phyloP scores from a whole-genome alignment of 2,888 invertebrate genomes.

The Harpalus rubripes region DNA sequence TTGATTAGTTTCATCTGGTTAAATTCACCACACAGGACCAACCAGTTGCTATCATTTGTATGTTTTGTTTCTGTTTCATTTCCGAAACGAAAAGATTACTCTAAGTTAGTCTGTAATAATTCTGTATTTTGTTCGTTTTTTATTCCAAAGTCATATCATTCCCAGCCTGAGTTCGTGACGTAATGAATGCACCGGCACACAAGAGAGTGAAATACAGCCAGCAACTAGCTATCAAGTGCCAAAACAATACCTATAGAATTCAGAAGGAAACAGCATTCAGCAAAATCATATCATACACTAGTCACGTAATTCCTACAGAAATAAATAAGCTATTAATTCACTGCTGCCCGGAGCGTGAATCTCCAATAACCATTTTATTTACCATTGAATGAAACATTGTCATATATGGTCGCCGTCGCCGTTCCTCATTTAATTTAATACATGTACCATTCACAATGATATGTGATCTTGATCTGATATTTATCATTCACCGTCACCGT shows the following conservation, averaged over 20 bases:
- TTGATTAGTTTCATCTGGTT: slow-evolving; percentile 66
- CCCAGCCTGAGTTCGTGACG: slow-evolving; percentile 67
- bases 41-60: slow-evolving; percentile 64
- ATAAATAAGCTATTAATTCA: slow-evolving; percentile 50
- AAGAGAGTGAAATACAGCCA: slow-evolving; percentile 62
- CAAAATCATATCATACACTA: slow-evolving; percentile 65
- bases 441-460: slow-evolving; percentile 34
- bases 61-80: slow-evolving; percentile 54
- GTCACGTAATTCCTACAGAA: slow-evolving; percentile 53
- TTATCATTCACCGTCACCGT: no score
- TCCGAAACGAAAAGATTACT: slow-evolving; percentile 28
- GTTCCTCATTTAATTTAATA: background rate
- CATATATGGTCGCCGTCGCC: slow-evolving; percentile 23
- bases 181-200: slow-evolving; percentile 66
- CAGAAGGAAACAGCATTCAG: slow-evolving; percentile 66
- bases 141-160: slow-evolving; percentile 67
- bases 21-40: slow-evolving; percentile 65
- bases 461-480: background rate
- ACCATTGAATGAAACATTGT: slow-evolving; percentile 43
- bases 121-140: slow-evolving; percentile 35
- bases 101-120: slow-evolving; percentile 47
- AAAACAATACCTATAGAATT: slow-evolving; percentile 66
- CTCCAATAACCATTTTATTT: slow-evolving; percentile 24
- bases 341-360: slow-evolving; percentile 44
- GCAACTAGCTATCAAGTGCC: slow-evolving; percentile 66